These are phyloP conservation scores for Eueides isabella DNA, from an alignment of 1,140 invertebrate genomes.

Conservation along the genomic window DNA sequence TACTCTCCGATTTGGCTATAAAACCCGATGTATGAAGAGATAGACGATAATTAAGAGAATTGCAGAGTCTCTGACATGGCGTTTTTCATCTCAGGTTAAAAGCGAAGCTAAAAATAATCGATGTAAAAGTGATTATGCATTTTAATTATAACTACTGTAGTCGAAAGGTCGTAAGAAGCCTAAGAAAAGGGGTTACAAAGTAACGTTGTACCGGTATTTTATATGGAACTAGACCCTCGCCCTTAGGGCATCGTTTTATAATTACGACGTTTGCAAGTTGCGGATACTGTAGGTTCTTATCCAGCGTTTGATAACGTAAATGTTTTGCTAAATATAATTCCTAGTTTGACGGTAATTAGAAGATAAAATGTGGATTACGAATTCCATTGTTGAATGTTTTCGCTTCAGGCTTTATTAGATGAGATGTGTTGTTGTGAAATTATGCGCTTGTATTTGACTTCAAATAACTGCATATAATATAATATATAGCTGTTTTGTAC, in stretches of 20 bases:
- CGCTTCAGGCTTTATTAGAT: not conserved
- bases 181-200: constrained; percentile 33
- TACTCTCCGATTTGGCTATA: too few species aligned
- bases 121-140: too few species aligned
- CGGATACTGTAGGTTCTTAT: constrained; percentile 23
- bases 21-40: too few species aligned
- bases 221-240: constrained; percentile 34
- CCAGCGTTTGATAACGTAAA: constrained; percentile 25
- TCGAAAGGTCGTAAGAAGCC: not conserved
- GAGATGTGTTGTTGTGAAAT: not conserved
- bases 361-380: not conserved
- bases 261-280: constrained; percentile 39
- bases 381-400: constrained; percentile 3
- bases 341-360: constrained; percentile 11
- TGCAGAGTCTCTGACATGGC: too few species aligned
- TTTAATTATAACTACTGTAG: not conserved
- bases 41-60: too few species aligned
- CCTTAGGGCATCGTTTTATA: constrained; percentile 38
- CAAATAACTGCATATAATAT: too few species aligned
- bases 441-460: not conserved
- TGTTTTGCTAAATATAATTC: constrained; percentile 18
- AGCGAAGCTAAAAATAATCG: too few species aligned
- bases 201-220: constrained; percentile 35
- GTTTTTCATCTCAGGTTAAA: too few species aligned
- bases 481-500: not conserved